Evolutionary conservation across 2,113 vertebrate species (phyloP).

Genomic region (Rhinogobius similis): DNA sequence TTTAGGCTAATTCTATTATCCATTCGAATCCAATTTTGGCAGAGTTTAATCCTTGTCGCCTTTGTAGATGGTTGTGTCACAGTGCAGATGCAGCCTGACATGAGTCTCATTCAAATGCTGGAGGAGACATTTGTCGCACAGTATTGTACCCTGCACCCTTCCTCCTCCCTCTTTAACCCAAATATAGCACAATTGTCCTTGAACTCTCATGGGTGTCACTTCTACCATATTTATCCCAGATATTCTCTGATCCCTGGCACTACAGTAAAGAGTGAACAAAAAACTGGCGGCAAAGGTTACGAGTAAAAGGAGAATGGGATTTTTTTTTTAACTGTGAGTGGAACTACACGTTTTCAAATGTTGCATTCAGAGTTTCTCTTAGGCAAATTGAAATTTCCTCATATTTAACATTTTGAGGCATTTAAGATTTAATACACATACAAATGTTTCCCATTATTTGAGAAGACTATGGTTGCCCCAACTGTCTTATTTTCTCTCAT

Average conservation of each 20-base stretch:
- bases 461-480: too few relatives aligned
- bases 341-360: too few relatives aligned
- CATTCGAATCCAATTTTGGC: slow-evolving; percentile 29
- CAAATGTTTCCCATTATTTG: too few relatives aligned
- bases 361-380: too few relatives aligned
- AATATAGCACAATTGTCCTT: slow-evolving; percentile 50
- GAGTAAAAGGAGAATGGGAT: not conserved
- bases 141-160: slow-evolving; percentile 18
- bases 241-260: slow-evolving; percentile 13
- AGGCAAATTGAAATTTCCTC: too few relatives aligned
- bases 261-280: not conserved
- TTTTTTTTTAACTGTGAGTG: too few relatives aligned
- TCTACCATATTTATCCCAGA: slow-evolving; percentile 31
- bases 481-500: too few relatives aligned
- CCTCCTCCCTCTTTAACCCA: slow-evolving; percentile 42
- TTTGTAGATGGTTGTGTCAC: slow-evolving; percentile 22
- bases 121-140: slow-evolving; percentile 5
- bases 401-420: too few relatives aligned
- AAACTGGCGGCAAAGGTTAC: not conserved
- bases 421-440: too few relatives aligned
- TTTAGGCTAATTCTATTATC: slow-evolving; percentile 51
- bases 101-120: slow-evolving; percentile 32
- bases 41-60: slow-evolving; percentile 45
- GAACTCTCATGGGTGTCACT: slow-evolving; percentile 60
- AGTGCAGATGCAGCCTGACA: slow-evolving; percentile 18